Evolutionary conservation across 2,113 vertebrate genomes (phyloP), one percentile per base, ranked within the genome.

Genomic region (Saiga tatarica): DNA sequence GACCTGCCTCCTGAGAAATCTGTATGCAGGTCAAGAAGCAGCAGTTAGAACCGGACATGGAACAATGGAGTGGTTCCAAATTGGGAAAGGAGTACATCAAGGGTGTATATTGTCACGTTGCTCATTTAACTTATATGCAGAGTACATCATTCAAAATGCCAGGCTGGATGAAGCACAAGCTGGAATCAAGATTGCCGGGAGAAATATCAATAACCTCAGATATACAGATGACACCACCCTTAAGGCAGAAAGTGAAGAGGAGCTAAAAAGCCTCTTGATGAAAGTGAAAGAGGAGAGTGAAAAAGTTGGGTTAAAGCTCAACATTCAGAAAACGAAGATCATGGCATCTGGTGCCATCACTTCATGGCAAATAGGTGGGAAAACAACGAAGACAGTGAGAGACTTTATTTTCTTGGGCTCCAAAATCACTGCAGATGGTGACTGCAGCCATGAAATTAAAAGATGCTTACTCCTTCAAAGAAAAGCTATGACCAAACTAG

Each of bases 11-110:
- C 8, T 67, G 62, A 67, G 33, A 67, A 67, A n/a, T 5, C 33
- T n/a, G 33, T 67, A 10, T 67, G 62, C 33, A 10, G 62, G 16
- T n/a, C 33, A 67, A 10, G 33, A 19, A 67, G 64, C 64, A 67
- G 2, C 16, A 67, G 33, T 67, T n/a, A n/a, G 64, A 67, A 67
- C 33, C 0, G 0, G 4, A n/a, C 33, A 67, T 9, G 64, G 33
- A 10, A 67, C 64, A 19, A n/a, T 1, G 16, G 64, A 9, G 0
- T 67, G 16, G 16, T 67, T 67, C 64, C 4, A 67, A 67, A 67
- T 19, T 19, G 16, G 33, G 17, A 67, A 67, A 67, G 33, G 17
- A 67, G 64, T 67, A 36, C 8, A 19, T 36, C 17, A 67, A 36
- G 64, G 64, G 0, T 67, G 9, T 67, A 36, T 67, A n/a, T 67